Percentiles rank a stretch among this genome's conserved stretches.
Conservation (phyloP, 2,797 vertebrate genomes). For the Parauchenoglanis ngamensis region DNA sequence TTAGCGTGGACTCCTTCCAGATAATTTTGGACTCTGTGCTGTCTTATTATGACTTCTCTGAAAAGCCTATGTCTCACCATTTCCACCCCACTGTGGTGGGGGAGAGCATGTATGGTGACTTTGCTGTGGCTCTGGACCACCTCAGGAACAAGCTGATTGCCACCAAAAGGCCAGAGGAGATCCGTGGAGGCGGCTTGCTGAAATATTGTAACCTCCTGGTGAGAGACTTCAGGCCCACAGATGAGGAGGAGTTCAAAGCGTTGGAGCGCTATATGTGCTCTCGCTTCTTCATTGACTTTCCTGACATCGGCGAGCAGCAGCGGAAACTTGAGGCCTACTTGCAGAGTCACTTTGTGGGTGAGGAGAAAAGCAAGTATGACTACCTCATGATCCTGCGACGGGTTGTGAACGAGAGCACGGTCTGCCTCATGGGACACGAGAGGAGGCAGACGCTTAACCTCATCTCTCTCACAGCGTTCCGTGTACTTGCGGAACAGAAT, state of each 20-base stretch:
- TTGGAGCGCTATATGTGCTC: constrained; percentile 98
- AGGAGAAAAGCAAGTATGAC: constrained; percentile 95
- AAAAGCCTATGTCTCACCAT: constrained; percentile 80
- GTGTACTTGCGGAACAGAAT: constrained; percentile 92
- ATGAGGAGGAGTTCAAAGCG: constrained; percentile 87
- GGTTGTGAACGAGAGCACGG: constrained; percentile 96
- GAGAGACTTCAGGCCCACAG: constrained; percentile 85
- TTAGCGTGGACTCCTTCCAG: constrained; percentile 98
- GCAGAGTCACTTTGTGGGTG: constrained; percentile 94
- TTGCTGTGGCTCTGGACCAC: constrained; percentile 83
- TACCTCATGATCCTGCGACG: constrained; percentile 94
- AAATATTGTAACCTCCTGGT: constrained; percentile 97
- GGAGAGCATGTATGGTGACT: constrained; percentile 94
- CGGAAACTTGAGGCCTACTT: constrained; percentile 95
- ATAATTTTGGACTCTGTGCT: constrained; percentile 93
- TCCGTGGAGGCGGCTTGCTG: constrained; percentile 92
- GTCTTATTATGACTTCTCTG: constrained; percentile 81
- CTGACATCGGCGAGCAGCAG: constrained; percentile 93
- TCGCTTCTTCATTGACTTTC: constrained; percentile 98
- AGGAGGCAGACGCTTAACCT: constrained; percentile 93
- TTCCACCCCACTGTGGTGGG: constrained; percentile 86
- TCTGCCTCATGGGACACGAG: constrained; percentile 98
- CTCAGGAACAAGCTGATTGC: constrained; percentile 90
- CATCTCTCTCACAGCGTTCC: constrained; percentile 89
- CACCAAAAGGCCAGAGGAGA: constrained; percentile 96